These are phyloP conservation scores for Forficula auricularia DNA, from an alignment of 1,140 invertebrate genomes.

Conservation along the genomic window DNA sequence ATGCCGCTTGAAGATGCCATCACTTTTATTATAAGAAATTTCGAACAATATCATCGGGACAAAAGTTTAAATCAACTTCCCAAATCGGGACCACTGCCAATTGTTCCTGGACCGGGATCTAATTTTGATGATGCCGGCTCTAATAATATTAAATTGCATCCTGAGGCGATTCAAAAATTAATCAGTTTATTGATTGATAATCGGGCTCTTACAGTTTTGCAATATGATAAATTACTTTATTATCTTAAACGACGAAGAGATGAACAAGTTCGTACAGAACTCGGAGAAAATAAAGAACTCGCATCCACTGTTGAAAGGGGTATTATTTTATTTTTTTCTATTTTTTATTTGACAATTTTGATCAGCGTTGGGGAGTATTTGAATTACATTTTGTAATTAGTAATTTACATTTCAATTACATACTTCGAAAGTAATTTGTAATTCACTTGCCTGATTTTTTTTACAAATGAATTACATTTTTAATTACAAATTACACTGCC, in stretches of 20 bases:
- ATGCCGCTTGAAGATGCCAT: constrained; percentile 87
- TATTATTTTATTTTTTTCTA: too few species aligned
- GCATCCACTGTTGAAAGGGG: constrained; percentile 22
- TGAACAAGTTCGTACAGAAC: constrained; percentile 48
- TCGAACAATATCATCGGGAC: constrained; percentile 53
- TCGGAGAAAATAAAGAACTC: constrained; percentile 36
- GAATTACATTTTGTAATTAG: too few species aligned
- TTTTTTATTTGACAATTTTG: background rate
- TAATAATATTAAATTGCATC: constrained; percentile 26
- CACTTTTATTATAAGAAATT: constrained; percentile 57
- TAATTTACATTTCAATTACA: too few species aligned
- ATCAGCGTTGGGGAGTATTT: background rate
- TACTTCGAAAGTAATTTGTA: too few species aligned
- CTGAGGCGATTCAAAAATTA: constrained; percentile 41
- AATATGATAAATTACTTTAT: constrained; percentile 63
- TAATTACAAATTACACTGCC: too few species aligned
- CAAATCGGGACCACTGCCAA: constrained; percentile 15
- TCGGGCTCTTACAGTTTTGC: constrained; percentile 53
- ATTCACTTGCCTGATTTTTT: too few species aligned
- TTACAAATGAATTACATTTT: too few species aligned
- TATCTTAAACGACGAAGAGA: constrained; percentile 61
- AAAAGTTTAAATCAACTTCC: constrained; percentile 20
- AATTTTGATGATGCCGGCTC: too few species aligned
- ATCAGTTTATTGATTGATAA: constrained; percentile 65
- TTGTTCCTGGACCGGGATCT: background rate